Evolutionary conservation across 1,140 invertebrate genomes (phyloP).

Genomic region (Drosophila eugracilis): DNA sequence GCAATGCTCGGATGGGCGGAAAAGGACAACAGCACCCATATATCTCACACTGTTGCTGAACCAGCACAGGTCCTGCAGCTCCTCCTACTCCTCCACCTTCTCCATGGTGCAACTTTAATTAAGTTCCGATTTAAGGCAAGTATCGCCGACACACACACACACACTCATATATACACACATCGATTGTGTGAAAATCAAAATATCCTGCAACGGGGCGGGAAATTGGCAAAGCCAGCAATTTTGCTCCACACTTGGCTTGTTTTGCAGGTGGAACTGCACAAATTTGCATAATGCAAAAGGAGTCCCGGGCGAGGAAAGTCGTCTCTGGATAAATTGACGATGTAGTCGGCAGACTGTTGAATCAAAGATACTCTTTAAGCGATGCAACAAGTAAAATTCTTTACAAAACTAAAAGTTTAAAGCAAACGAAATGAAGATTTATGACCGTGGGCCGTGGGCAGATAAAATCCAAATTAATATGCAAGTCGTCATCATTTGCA

Average conservation of each 20-base stretch:
- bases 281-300: slow-evolving; percentile 35
- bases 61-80: slow-evolving; percentile 7
- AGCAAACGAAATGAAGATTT: slow-evolving; percentile 59
- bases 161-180: too few species aligned
- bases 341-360: not conserved
- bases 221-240: slow-evolving; percentile 8
- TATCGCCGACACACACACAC: too few species aligned
- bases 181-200: slow-evolving; percentile 22
- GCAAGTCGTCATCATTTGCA: slow-evolving; percentile 71
- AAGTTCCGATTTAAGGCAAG: slow-evolving; percentile 58
- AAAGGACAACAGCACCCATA: slow-evolving; percentile 42
- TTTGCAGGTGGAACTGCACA: not conserved
- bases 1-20: slow-evolving; percentile 33
- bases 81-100: too few species aligned
- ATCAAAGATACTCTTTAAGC: slow-evolving; percentile 5
- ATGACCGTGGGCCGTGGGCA: slow-evolving; percentile 36
- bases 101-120: slow-evolving; percentile 64
- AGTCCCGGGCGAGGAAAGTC: slow-evolving; percentile 6
- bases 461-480: slow-evolving; percentile 61
- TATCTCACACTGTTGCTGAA: slow-evolving; percentile 20
- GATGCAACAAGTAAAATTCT: slow-evolving; percentile 33
- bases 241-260: slow-evolving; percentile 13
- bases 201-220: slow-evolving; percentile 5
- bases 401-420: slow-evolving; percentile 8
- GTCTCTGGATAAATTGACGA: not conserved